phyloP scores from a whole-genome alignment of 2,113 vertebrate genomes.

The Empidonax traillii region DNA sequence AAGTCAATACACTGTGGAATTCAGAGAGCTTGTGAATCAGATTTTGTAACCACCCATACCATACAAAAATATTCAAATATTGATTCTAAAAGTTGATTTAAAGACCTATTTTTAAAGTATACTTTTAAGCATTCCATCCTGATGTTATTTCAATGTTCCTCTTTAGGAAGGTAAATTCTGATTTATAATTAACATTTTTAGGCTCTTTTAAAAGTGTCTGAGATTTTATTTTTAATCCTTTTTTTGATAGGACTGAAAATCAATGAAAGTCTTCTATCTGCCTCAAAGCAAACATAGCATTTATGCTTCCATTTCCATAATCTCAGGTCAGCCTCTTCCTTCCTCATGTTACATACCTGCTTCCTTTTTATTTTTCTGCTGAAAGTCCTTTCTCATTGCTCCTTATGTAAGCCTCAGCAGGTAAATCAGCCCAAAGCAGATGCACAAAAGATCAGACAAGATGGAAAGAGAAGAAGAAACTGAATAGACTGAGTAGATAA shows the following conservation, averaged over 20 bases:
- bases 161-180: background rate
- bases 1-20: background rate
- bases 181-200: background rate
- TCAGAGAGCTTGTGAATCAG: background rate
- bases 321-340: background rate
- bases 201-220: background rate
- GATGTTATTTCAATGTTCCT: background rate
- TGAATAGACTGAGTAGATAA: background rate
- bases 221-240: background rate
- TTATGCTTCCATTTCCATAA: background rate
- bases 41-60: background rate
- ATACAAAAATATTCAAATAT: background rate
- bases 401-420: background rate
- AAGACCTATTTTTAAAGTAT: background rate
- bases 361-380: background rate
- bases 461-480: background rate
- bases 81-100: background rate
- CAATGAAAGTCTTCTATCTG: background rate
- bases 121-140: background rate
- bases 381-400: background rate
- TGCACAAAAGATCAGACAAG: background rate
- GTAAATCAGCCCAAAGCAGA: background rate
- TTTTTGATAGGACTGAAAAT: background rate
- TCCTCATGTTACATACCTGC: background rate
- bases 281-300: background rate